phyloP scores from a whole-genome alignment of 2,888 invertebrate species.

The Tinea semifulvella region DNA sequence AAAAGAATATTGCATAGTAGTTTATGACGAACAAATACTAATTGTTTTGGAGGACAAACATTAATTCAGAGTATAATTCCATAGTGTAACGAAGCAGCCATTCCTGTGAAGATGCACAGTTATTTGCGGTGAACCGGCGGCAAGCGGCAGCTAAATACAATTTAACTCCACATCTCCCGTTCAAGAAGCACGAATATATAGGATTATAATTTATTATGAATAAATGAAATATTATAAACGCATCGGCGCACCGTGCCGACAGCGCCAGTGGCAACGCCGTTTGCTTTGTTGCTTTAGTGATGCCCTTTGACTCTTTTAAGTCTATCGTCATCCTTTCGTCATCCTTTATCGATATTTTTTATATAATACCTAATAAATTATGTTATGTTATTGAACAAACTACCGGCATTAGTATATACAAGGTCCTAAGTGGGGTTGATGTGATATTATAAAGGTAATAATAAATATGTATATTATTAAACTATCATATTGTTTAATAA shows the following conservation, averaged over 20 bases:
- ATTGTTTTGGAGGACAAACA: conserved; percentile 4
- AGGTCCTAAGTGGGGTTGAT: too few species aligned
- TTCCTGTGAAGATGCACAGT: conserved; percentile 13
- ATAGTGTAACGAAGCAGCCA: conserved; percentile 9
- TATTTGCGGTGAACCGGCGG: conserved; percentile 13
- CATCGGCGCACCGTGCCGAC: conserved; percentile 62
- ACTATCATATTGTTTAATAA: too few species aligned
- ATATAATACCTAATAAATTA: too few species aligned
- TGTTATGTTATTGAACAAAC: too few species aligned
- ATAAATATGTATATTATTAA: too few species aligned
- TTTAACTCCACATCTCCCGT: conserved; percentile 14
- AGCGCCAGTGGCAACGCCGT: conserved; percentile 65
- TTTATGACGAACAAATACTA: too few species aligned
- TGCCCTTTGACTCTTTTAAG: conserved; percentile 22
- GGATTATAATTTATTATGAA: conserved; percentile 68
- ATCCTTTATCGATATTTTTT: conserved; percentile 25
- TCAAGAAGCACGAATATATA: conserved; percentile 28
- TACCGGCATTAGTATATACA: too few species aligned
- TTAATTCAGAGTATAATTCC: conserved; percentile 4
- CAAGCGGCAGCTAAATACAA: conserved; percentile 15
- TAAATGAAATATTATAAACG: conserved; percentile 68
- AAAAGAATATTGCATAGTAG: too few species aligned
- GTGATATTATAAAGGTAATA: too few species aligned
- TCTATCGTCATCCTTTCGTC: too few species aligned
- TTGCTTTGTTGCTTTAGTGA: conserved; percentile 53